Evolutionary conservation across 1,140 invertebrate genomes (phyloP).

Genomic region (Brachionus calyciflorus): DNA sequence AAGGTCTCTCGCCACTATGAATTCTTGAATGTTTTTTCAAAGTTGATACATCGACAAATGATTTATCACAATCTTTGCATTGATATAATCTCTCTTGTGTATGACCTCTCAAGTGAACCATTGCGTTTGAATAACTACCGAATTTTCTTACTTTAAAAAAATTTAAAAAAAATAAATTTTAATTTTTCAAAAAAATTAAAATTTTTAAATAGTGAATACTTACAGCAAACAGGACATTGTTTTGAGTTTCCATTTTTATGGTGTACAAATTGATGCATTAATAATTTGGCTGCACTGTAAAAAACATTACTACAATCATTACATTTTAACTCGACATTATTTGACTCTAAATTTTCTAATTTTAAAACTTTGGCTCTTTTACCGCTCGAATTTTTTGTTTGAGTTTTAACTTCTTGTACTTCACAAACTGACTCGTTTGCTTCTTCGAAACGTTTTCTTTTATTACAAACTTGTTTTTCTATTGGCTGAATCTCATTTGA

Average conservation of each 20-base stretch:
- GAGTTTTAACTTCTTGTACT: too few relatives aligned
- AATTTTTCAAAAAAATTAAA: background rate
- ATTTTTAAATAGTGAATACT: background rate
- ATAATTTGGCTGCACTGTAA: constrained; percentile 42
- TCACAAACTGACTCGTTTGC: background rate
- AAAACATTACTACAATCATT: constrained; percentile 2
- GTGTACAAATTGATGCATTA: constrained; percentile 26
- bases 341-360: constrained; percentile 24
- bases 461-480: background rate
- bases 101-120: constrained; percentile 39
- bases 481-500: too few relatives aligned
- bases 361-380: constrained; percentile 20
- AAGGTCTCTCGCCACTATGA: constrained; percentile 92
- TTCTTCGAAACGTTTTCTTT: too few relatives aligned
- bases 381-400: background rate
- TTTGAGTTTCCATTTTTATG: constrained; percentile 44
- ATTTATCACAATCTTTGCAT: constrained; percentile 35
- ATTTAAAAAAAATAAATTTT: background rate
- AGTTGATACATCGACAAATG: constrained; percentile 62
- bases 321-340: constrained; percentile 13
- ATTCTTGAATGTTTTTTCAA: constrained; percentile 93
- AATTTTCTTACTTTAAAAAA: constrained; percentile 6
- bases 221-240: constrained; percentile 46
- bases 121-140: constrained; percentile 5
- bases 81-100: constrained; percentile 36